These are phyloP conservation scores for Thermophis baileyi DNA, from an alignment of 2,113 vertebrate genomes.

Conservation along the genomic window DNA sequence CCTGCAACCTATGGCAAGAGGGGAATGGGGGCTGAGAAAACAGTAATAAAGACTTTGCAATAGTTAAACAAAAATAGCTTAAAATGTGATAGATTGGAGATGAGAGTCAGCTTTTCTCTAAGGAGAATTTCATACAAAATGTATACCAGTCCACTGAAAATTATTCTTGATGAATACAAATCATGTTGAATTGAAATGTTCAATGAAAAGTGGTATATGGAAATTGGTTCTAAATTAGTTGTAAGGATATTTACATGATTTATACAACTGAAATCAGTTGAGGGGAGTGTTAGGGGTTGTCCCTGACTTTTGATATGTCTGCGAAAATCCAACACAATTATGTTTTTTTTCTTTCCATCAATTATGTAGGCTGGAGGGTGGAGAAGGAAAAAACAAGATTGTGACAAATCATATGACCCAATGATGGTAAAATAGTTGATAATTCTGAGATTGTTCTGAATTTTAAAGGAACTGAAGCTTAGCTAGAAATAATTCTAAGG, in stretches of 20 bases:
- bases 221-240: not conserved
- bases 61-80: not conserved
- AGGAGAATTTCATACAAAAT: not conserved
- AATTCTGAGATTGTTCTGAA: not conserved
- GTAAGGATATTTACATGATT: not conserved
- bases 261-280: not conserved
- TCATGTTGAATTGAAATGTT: not conserved
- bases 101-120: not conserved
- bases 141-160: not conserved
- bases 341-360: not conserved
- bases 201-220: not conserved
- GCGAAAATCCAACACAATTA: not conserved
- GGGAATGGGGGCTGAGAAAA: not conserved
- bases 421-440: not conserved
- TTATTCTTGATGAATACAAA: not conserved
- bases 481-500: not conserved
- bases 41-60: not conserved
- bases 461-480: not conserved
- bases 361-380: not conserved
- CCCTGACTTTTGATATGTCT: not conserved
- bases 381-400: not conserved
- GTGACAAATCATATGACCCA: not conserved
- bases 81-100: not conserved
- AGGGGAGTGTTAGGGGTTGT: not conserved
- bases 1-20: not conserved